phyloP scores from a whole-genome alignment of 1,140 invertebrate genomes.

The Bombus affinis region DNA sequence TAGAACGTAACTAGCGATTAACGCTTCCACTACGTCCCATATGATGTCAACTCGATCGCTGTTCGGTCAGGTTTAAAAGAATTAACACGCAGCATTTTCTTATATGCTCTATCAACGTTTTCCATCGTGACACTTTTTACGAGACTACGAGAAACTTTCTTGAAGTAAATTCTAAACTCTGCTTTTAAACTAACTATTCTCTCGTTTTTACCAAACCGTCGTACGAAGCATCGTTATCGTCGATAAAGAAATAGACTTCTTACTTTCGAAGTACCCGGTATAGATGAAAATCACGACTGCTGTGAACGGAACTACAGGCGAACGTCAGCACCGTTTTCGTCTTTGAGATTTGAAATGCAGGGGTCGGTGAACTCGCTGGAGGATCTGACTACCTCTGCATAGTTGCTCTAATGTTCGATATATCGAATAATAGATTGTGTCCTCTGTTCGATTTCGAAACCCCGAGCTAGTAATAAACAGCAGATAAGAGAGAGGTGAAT shows the following conservation, averaged over 20 bases:
- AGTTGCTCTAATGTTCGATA: background rate
- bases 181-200: background rate
- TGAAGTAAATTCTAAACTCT: background rate
- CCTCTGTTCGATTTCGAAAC: background rate
- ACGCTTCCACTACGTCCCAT: background rate
- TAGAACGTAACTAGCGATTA: background rate
- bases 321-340: conserved; percentile 50
- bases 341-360: conserved; percentile 71
- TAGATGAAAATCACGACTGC: background rate
- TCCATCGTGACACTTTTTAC: background rate
- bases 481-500: conserved; percentile 27
- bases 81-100: background rate
- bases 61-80: background rate
- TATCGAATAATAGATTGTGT: conserved; percentile 12
- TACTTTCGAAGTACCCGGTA: background rate
- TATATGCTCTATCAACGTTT: background rate
- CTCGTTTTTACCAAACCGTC: background rate
- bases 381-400: background rate
- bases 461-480: background rate
- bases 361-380: conserved; percentile 68
- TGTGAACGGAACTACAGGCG: background rate
- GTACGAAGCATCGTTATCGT: too few relatives aligned
- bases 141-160: too few relatives aligned
- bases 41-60: background rate
- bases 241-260: background rate